phyloP scores from a whole-genome alignment of 2,888 invertebrate species.

The Tholera decimalis region DNA sequence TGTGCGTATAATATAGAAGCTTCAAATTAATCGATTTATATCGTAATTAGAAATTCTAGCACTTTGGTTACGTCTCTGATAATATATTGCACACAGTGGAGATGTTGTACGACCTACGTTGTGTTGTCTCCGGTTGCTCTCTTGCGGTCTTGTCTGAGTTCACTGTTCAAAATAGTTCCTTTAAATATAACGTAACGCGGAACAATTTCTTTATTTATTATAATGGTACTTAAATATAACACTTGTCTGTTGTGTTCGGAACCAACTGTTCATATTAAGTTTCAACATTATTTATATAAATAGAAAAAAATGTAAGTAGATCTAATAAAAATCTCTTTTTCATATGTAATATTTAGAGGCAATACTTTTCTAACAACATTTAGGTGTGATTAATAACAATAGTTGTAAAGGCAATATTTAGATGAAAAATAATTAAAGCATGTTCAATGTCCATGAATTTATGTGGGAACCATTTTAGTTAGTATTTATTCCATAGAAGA shows the following conservation, averaged over 20 bases:
- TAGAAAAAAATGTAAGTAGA: slow-evolving; percentile 84
- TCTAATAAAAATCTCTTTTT: slow-evolving; percentile 85
- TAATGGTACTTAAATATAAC: slow-evolving; percentile 85
- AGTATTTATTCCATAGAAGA: slow-evolving; percentile 81
- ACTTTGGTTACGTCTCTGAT: slow-evolving; percentile 83
- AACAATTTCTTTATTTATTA: slow-evolving; percentile 77
- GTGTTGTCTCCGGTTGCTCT: slow-evolving; percentile 83
- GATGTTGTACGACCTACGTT: slow-evolving; percentile 71
- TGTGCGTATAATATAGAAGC: slow-evolving; percentile 87
- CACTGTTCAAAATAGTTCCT: slow-evolving; percentile 74
- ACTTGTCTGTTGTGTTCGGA: slow-evolving; percentile 74
- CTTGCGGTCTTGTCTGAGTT: slow-evolving; percentile 72
- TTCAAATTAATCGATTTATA: slow-evolving; percentile 87
- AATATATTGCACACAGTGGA: slow-evolving; percentile 82
- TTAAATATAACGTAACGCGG: slow-evolving; percentile 69
- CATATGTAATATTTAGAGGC: slow-evolving; percentile 88
- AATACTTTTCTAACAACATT: slow-evolving; percentile 90
- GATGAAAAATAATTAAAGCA: slow-evolving; percentile 77
- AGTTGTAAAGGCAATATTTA: slow-evolving; percentile 87
- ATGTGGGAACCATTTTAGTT: slow-evolving; percentile 78
- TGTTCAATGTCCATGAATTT: slow-evolving; percentile 78
- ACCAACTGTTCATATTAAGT: slow-evolving; percentile 78
- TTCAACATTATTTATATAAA: slow-evolving; percentile 79
- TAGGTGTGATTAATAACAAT: slow-evolving; percentile 89
- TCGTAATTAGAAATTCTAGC: slow-evolving; percentile 87